phyloP scores from a whole-genome alignment of 2,797 vertebrate genomes.

The Syngnathus rostellatus region DNA sequence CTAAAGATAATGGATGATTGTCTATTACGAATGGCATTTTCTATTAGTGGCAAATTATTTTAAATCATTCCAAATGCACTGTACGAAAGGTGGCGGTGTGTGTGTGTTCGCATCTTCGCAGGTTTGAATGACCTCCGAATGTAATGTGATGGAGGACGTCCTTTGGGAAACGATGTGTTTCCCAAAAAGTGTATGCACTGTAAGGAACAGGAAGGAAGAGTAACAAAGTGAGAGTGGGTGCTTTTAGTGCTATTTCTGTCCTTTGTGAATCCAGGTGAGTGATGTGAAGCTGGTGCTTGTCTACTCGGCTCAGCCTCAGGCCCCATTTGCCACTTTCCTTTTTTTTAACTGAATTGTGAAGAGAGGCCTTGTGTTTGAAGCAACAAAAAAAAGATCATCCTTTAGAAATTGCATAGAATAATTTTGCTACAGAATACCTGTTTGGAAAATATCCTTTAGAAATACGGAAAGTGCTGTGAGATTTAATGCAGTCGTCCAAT shows the following conservation, averaged over 20 bases:
- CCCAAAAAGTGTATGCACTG: constrained; percentile 20
- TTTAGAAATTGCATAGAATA: constrained; percentile 40
- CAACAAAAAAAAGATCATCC: constrained; percentile 27
- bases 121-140: constrained; percentile 29
- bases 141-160: constrained; percentile 33
- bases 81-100: background rate
- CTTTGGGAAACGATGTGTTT: constrained; percentile 33
- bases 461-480: constrained; percentile 11
- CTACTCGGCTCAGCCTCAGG: constrained; percentile 63
- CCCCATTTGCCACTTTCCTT: constrained; percentile 41
- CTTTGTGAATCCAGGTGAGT: constrained; percentile 68
- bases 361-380: constrained; percentile 42
- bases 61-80: constrained; percentile 1
- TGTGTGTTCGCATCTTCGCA: constrained; percentile 2
- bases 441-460: constrained; percentile 37
- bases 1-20: constrained; percentile 10
- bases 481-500: background rate
- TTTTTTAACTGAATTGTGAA: constrained; percentile 47
- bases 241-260: constrained; percentile 73
- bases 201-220: constrained; percentile 42
- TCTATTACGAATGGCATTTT: constrained; percentile 16
- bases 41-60: background rate
- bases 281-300: constrained; percentile 64
- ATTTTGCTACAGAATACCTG: constrained; percentile 39
- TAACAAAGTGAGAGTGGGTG: constrained; percentile 65